phyloP scores from a whole-genome alignment of 2,113 vertebrate genomes.

The Uropsilus gracilis region DNA sequence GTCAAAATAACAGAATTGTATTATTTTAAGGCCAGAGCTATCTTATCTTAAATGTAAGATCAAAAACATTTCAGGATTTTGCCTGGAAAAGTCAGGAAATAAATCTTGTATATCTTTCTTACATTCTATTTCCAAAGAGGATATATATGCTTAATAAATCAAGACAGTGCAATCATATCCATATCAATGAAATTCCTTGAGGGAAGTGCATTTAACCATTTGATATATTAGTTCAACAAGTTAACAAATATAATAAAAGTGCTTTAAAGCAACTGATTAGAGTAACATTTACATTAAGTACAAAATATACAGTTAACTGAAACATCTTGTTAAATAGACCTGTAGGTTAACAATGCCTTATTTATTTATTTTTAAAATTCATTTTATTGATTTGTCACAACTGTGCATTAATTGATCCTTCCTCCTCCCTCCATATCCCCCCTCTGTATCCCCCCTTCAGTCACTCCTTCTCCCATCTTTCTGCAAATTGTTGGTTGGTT shows the following conservation, averaged over 20 bases:
- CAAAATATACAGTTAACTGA: conserved; percentile 87
- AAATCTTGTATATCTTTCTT: conserved; percentile 49
- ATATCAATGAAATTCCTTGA: conserved; percentile 45
- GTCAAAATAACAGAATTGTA: conserved; percentile 70
- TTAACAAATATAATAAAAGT: conserved; percentile 76
- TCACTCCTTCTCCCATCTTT: no score
- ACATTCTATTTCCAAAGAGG: conserved; percentile 31
- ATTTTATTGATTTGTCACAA: no score
- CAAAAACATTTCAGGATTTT: conserved; percentile 73
- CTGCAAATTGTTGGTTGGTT: no score
- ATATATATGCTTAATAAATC: conserved; percentile 55
- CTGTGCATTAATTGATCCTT: no score
- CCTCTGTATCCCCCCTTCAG: no score
- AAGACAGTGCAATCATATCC: conserved; percentile 58
- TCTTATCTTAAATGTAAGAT: background rate
- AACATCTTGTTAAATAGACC: conserved; percentile 85
- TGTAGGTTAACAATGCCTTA: conserved; percentile 79
- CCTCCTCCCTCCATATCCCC: no score
- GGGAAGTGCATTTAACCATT: conserved; percentile 28
- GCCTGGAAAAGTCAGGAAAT: conserved; percentile 27
- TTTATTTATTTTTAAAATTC: no score
- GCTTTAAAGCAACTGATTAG: conserved; percentile 72
- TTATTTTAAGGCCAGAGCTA: conserved; percentile 59
- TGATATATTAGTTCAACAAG: conserved; percentile 70
- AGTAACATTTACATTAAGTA: conserved; percentile 85